Base-by-base conservation (phyloP, 2,797 vertebrate species). In the Ctenochaetus hawaiiensis region DNA sequence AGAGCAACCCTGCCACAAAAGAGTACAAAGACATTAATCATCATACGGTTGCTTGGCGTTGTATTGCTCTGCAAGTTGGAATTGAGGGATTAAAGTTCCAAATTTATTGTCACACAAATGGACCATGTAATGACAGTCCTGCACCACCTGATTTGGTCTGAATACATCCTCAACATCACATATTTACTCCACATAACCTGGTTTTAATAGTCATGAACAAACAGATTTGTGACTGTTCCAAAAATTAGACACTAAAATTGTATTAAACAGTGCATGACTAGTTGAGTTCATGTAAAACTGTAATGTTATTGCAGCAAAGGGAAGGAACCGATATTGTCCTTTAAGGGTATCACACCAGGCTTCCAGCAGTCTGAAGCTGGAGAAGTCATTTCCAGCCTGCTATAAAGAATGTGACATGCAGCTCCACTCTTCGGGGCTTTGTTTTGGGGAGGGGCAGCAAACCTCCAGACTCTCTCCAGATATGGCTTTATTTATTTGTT, bases 401-500 rank as follows among this genome's bases (percentile, higher is more conserved):
- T 37, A 44, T 82, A 65, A 75, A 84, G 65, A 72, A 34, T 53
- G 47, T 37, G 39, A 69, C 78, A 57, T 67, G 43, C 61, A 57
- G 56, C 64, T 81, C 12, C 12, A 5, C 37, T 85, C 34, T 44
- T 5, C 65, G 60, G 51, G 39, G 72, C 72, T 83, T 54, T 61
- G 49, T 70, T 84, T 18, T 72, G 59, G 85, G 86, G 82, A 85
- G 87, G 76, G 78, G 73, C 64, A 22, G 52, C 70, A 51, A 60
- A 70, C 53, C 72, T 64, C 48, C 67, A 69, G 68, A 67, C 63
- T 57, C 78, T 64, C 59, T 81, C 86, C 84, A 91, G 89, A 91
- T 86, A 88, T 67, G 75, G 48, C 54, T 89, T 61, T 84, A 53
- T 87, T 74, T 91, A 80, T 89, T 80, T 89, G 76, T 74, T 70